These are phyloP conservation scores for Apaloderma vittatum DNA, from an alignment of 2,113 vertebrate species.

Conservation along the genomic window DNA sequence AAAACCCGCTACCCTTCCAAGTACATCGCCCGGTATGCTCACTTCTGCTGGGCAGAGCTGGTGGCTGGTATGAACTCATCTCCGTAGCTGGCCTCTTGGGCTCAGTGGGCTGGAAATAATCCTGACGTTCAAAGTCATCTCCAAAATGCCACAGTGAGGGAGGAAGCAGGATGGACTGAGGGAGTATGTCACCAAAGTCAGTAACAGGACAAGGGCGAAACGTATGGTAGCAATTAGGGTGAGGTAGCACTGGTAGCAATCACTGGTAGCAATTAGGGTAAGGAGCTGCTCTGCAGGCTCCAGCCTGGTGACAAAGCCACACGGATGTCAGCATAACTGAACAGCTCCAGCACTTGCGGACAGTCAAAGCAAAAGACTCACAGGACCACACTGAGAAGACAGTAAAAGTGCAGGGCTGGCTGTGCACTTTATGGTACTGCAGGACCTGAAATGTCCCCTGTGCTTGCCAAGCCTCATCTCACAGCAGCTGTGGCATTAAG, in stretches of 20 bases:
- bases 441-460: background rate
- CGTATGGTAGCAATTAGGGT: background rate
- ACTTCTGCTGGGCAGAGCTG: background rate
- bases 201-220: background rate
- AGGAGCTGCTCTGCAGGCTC: background rate
- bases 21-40: background rate
- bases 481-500: background rate
- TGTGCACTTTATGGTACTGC: rapidly evolving
- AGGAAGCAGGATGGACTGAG: background rate
- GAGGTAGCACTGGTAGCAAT: background rate
- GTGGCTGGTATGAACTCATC: background rate
- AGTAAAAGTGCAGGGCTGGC: background rate
- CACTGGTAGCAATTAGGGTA: background rate
- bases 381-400: background rate
- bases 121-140: background rate
- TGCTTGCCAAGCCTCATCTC: background rate
- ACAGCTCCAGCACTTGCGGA: background rate
- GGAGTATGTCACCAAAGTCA: background rate
- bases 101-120: background rate
- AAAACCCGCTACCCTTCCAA: background rate
- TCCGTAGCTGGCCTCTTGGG: background rate
- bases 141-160: background rate
- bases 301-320: background rate
- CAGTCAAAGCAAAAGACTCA: background rate
- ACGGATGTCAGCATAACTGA: background rate